phyloP scores from a whole-genome alignment of 2,113 vertebrate genomes.

The Podilymbus podiceps region DNA sequence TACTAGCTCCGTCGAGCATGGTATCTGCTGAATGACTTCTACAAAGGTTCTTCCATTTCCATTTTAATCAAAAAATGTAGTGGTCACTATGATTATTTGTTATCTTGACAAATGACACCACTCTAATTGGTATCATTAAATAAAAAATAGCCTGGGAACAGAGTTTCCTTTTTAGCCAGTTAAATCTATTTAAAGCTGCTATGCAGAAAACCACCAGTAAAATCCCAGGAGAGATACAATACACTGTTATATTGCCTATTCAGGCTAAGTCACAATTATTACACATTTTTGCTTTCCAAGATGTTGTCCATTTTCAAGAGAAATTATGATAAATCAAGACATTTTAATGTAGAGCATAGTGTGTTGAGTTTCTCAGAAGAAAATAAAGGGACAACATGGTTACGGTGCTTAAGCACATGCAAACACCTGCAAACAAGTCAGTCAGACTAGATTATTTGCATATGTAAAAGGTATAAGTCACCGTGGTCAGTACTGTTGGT shows the following conservation, averaged over 20 bases:
- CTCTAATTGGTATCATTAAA: neutral
- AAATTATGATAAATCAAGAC: neutral
- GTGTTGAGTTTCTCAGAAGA: neutral
- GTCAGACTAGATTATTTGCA: neutral
- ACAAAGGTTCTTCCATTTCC: neutral
- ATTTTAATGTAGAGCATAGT: neutral
- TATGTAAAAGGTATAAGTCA: neutral
- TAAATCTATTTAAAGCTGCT: neutral
- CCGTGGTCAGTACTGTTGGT: neutral
- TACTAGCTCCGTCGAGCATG: neutral
- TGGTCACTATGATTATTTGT: neutral
- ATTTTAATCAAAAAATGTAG: neutral
- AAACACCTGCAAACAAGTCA: neutral
- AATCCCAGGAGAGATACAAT: neutral
- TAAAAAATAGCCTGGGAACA: neutral
- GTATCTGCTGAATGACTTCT: neutral
- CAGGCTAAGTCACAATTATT: neutral
- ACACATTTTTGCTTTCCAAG: neutral
- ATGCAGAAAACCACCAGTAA: neutral
- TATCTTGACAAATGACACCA: neutral
- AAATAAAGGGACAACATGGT: neutral
- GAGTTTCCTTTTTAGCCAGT: neutral
- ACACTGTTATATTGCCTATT: neutral
- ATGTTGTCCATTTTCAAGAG: neutral
- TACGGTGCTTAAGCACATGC: neutral